Base-by-base conservation (phyloP, 1,140 invertebrate species). In the Scaptodrosophila lebanonensis region DNA sequence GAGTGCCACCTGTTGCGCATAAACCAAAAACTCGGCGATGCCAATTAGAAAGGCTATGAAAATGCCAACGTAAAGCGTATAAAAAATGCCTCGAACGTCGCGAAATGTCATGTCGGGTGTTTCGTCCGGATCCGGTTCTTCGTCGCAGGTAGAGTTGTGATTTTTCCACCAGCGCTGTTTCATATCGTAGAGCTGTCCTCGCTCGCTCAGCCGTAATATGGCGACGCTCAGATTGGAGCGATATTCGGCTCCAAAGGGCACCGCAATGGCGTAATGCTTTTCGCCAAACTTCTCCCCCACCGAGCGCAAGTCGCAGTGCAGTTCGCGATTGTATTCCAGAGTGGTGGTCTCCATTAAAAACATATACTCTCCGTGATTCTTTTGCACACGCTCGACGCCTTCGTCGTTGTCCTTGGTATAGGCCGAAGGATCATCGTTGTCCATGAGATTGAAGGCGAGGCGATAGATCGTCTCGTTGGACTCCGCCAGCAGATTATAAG, bases 281-380 rank as follows among this genome's bases (percentile, higher is more conserved):
- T 91, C 91, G 58, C 95, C 97, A 1, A 98, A 89, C 5, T 95
- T 89, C 8, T 95, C 95, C 0, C 96, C 97, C 27, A 98, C 95
- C 87, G 97, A 95, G 11, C 95, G 97, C 11, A 98, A 89, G 84
- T 96, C 95, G 86, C 97, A 98, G 75, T 97, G 92, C 66, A 95
- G 89, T 82, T 97, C 94, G 1, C 94, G 92, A 51, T 91, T 91
- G 72, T 95, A 97, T 86, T 98, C 96, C 30, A 98, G 88, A 87
- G 95, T 95, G 0, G 95, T 95, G 0, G 95, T 97, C 86, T 98
- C 97, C 95, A 98, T 97, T 0, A 98, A 90, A 83, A 96, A 98
- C 27, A 97, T 97, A 83, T 97, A 98, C 71, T 94, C 93, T 3
- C 94, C 94, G 59, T 91, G 90, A 2, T 90, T 91, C 60, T 91